phyloP scores from a whole-genome alignment of 37 sponge, comb jelly and placozoan species.

The Haliclona indistincta region DNA sequence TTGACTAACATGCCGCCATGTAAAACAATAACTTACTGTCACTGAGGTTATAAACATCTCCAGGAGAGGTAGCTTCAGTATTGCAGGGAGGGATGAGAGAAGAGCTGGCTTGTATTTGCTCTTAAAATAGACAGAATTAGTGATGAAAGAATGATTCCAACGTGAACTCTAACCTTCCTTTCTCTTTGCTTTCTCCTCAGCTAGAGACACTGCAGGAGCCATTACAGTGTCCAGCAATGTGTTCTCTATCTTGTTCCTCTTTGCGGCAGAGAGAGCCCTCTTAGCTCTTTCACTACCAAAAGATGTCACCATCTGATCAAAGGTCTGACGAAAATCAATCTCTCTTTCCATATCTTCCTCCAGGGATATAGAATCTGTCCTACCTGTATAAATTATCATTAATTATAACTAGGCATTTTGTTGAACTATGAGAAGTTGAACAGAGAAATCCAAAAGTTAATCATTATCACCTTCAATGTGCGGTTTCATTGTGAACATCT shows the following conservation, averaged over 20 bases:
- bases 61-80: slow-evolving; percentile 46
- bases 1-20: neutral
- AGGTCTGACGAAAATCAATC: neutral
- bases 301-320: slow-evolving; percentile 39
- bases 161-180: neutral
- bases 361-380: neutral
- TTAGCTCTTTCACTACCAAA: slow-evolving; percentile 78
- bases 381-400: too few relatives aligned
- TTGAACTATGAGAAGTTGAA: neutral
- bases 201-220: slow-evolving; percentile 47
- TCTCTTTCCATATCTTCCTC: neutral
- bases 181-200: slow-evolving; percentile 14
- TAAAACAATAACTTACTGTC: slow-evolving; percentile 54
- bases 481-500: slow-evolving; percentile 40
- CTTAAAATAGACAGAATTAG: neutral
- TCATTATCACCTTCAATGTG: slow-evolving; percentile 39
- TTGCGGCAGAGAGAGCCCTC: slow-evolving; percentile 37
- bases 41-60: slow-evolving; percentile 68
- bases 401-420: too few relatives aligned
- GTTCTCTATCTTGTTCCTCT: slow-evolving; percentile 59
- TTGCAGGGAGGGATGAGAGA: slow-evolving; percentile 58
- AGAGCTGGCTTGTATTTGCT: slow-evolving; percentile 10
- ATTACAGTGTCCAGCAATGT: slow-evolving; percentile 34
- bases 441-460: neutral
- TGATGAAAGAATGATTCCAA: neutral